Conservation (phyloP, 2,797 vertebrate genomes). For the Pseudochaenichthys georgianus region DNA sequence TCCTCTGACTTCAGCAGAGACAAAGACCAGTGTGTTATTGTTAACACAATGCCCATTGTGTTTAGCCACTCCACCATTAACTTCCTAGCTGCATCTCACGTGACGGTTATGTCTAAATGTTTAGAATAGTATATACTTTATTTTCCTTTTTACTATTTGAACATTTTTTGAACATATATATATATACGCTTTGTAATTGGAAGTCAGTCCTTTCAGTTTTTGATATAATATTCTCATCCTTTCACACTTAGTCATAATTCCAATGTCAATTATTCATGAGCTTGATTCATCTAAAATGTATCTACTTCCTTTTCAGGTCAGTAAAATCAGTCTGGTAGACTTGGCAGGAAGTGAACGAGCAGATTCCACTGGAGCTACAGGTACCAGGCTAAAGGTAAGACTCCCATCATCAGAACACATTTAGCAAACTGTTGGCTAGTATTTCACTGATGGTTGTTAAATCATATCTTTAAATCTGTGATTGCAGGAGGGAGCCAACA, state of each 20-base stretch:
- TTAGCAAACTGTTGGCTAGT: background rate
- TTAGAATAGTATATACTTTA: slow-evolving; percentile 1
- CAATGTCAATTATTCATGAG: slow-evolving; percentile 33
- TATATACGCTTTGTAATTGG: background rate
- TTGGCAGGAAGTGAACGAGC: slow-evolving; percentile 97
- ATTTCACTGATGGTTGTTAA: background rate
- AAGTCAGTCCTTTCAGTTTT: background rate
- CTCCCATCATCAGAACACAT: background rate
- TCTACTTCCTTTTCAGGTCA: slow-evolving; percentile 87
- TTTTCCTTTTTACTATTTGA: background rate
- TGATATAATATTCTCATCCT: slow-evolving; percentile 1
- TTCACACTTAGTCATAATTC: background rate
- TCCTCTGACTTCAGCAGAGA: slow-evolving; percentile 64
- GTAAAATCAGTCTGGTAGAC: slow-evolving; percentile 99
- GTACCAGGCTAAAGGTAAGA: slow-evolving; percentile 95
- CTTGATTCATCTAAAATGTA: slow-evolving; percentile 38
- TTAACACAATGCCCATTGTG: slow-evolving; percentile 76
- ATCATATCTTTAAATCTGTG: slow-evolving; percentile 42
- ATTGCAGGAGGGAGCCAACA: slow-evolving; percentile 96
- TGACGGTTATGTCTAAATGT: slow-evolving; percentile 29
- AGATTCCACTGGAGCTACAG: slow-evolving; percentile 97
- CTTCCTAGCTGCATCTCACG: slow-evolving; percentile 50
- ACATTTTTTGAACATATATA: background rate
- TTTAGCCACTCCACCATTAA: slow-evolving; percentile 62
- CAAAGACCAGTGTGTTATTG: slow-evolving; percentile 76